Evolutionary conservation across 2,113 vertebrate species (phyloP), one percentile per base, ranked within the genome.

Genomic region (Halcyon senegalensis): DNA sequence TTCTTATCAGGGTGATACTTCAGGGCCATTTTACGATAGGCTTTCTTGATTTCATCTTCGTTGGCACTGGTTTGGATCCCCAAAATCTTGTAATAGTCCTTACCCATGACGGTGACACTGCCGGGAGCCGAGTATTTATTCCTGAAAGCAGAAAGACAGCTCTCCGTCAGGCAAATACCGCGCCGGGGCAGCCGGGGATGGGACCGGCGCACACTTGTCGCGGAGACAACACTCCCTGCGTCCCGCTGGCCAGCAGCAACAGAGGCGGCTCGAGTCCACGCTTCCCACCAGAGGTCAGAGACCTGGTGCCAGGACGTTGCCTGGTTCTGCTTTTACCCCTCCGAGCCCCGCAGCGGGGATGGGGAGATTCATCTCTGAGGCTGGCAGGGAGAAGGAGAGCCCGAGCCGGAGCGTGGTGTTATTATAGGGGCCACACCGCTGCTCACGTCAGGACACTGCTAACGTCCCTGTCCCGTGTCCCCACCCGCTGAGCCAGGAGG

Each of bases 1-100:
- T 99, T 99, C 97, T 99, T 99, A 96, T 99, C 99, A 0, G 99
- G 99, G 93, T 99, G 99, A 82, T 99, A 99, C 93, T 99, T 99
- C 51, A 99, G 98, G 17, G 99, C 99, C 99, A 99, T 99, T 96
- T 98, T 99, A 66, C 99, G 97, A 86, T 99, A 99, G 53, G 99
- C 99, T 97, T 99, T 99, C 97, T 99, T 99, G 98, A 99, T 99
- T 97, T 99, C 99, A 89, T 99, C 99, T 79, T 99, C 99, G 0
- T 99, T 99, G 97, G 99, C 99, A 3, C 99, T 98, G 1, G 98
- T 98, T 41, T 99, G 98, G 97, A 99, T 99, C 62, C 99, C 99
- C 95, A 99, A 96, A 95, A 98, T 99, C 98, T 99, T 99, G 97
- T 99, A 99, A 93, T 99, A 99, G 97, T 99, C 99, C 98, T 99